These are phyloP conservation scores for Volucella bombylans DNA, from an alignment of 2,888 invertebrate genomes.

Conservation along the genomic window DNA sequence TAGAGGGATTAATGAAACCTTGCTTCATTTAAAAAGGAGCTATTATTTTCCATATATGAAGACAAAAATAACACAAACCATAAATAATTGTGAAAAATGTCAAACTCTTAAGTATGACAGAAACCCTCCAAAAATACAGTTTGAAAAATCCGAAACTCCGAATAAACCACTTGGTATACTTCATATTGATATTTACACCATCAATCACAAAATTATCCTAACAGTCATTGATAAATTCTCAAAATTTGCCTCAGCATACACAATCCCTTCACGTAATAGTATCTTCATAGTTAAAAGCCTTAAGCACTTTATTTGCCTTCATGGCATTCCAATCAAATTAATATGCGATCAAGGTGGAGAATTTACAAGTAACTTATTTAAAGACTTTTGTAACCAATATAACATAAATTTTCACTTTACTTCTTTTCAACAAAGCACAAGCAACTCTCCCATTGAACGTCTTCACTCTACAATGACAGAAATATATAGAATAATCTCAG, in stretches of 20 bases:
- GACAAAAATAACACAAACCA: background rate
- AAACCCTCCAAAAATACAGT: background rate
- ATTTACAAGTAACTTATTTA: background rate
- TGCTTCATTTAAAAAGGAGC: background rate
- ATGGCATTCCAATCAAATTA: background rate
- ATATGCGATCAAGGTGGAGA: background rate
- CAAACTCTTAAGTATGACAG: background rate
- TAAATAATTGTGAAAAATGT: constrained; percentile 1
- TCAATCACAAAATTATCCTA: background rate
- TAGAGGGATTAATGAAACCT: constrained; percentile 8
- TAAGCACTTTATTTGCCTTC: background rate
- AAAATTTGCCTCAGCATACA: background rate
- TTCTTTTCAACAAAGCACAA: background rate
- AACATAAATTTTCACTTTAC: background rate
- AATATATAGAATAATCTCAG: background rate
- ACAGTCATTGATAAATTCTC: background rate
- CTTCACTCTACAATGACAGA: constrained; percentile 1
- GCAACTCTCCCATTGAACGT: constrained; percentile 1
- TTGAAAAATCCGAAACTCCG: background rate
- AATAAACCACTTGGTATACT: background rate
- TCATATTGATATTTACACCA: no score
- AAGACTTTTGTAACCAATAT: background rate
- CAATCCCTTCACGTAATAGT: background rate
- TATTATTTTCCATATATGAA: background rate
- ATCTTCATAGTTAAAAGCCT: background rate